Base-by-base conservation (phyloP, 1,140 invertebrate species). In the Eriocheir sinensis region DNA sequence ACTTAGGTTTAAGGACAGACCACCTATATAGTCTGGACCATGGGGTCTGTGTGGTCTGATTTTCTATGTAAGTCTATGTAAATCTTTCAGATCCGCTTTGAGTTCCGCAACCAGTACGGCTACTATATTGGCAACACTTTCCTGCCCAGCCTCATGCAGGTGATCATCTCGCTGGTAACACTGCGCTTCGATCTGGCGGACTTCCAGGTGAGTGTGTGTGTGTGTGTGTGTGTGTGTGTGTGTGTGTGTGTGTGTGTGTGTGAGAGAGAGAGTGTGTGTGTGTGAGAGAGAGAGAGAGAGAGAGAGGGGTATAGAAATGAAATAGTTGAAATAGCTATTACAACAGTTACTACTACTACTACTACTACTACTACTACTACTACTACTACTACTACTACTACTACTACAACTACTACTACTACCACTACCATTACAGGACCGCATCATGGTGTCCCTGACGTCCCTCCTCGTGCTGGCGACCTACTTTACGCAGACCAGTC, bases 101-200 rank as follows among this genome's bases (percentile, higher is more conserved):
- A 60, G 30, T 95, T 95, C 91, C n/a, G 72, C 6, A 95, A 95
- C 36, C 85, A 92, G 80, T 95, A 93, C 83, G 85, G 91, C 34
- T 95, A 95, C 91, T 95, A 95, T 85, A 88, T 95, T 21, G 60
- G 94, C 34, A 95, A 93, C 91, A 92, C 91, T n/a, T 92, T 95
- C 79, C 53, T 95, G 86, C 91, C 94, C 3, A 95, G 91, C 38
- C 40, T 95, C 36, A 83, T 95, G 9, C 79, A 93, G 30, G 94
- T 93, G 17, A 89, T 95, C 83, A 81, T 95, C 38, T 95, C 91
- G 12, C 79, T 79, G 83, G 80, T 88, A 38, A 91, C 86, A 30
- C 91, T 95, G 91, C 88, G 60, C 83, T 95, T 92, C 83, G 94
- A 60, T 40, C 36, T 95, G 3, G 53, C 91, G 2, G 94, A 95